Percentiles rank a stretch among this genome's conserved stretches.
These are phyloP conservation scores for Paracanthobrama guichenoti DNA, from an alignment of 2,113 vertebrate species.

Conservation along the genomic window DNA sequence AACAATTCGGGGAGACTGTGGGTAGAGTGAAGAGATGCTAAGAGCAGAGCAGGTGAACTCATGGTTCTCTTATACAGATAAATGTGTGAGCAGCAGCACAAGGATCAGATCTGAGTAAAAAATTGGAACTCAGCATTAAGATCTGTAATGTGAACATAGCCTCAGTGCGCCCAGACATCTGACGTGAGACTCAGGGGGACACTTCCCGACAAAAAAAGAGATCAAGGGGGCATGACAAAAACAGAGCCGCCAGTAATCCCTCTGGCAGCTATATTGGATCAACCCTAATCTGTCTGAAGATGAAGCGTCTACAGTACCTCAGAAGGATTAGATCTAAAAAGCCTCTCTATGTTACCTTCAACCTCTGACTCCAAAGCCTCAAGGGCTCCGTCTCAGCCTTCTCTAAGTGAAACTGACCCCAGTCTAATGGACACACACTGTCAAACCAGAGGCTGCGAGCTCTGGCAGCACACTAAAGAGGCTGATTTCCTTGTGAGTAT, in stretches of 20 bases:
- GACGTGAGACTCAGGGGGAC: constrained; percentile 47
- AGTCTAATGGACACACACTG: constrained; percentile 36
- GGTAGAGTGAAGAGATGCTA: background rate
- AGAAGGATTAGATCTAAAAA: constrained; percentile 51
- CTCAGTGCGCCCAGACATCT: constrained; percentile 44
- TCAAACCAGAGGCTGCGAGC: constrained; percentile 12
- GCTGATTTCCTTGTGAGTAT: constrained; percentile 39
- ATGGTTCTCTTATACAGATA: background rate
- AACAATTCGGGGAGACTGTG: background rate
- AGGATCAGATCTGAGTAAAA: background rate
- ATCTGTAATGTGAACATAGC: constrained; percentile 26
- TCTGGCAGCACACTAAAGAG: constrained; percentile 16
- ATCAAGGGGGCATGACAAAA: constrained; percentile 56
- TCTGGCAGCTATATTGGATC: constrained; percentile 53
- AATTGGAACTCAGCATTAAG: constrained; percentile 28
- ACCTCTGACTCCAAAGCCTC: constrained; percentile 48
- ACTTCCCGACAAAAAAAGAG: constrained; percentile 53
- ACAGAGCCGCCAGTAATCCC: constrained; percentile 54
- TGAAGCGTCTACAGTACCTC: constrained; percentile 56
- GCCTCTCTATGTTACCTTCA: constrained; percentile 53
- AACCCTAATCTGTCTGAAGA: constrained; percentile 58
- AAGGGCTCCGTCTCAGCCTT: constrained; percentile 33
- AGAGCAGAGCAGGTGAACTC: background rate
- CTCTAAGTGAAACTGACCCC: constrained; percentile 49
- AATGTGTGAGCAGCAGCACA: background rate